Evolutionary conservation across 2,113 vertebrate genomes (phyloP), one percentile per base, ranked within the genome.

Genomic region (Sapajus apella): DNA sequence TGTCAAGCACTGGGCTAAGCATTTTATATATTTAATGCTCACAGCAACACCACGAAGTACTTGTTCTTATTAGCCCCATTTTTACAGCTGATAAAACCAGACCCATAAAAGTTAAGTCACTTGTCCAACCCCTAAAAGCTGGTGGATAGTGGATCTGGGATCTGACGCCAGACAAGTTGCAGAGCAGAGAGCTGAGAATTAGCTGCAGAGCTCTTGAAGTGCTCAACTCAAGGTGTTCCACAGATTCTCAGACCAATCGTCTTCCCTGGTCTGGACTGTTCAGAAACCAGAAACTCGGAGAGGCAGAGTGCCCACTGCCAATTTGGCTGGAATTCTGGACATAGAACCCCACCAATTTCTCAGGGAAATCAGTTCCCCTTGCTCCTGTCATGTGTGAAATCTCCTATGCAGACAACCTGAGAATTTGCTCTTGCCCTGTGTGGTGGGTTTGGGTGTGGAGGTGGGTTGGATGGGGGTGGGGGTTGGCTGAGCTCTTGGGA

Each of bases 81-180:
- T 93, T 89, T 95, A 91, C 40, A 88, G 35, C 5, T 83, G 90
- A 84, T 52, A 30, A 84, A 91, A 93, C 6, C 13, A 27, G 82
- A 85, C 47, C 43, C 35, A 86, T 43, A 27, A 73, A 73, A 83
- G 17, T 55, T n/a, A 84, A 20, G 43, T 16, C 58, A 58, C 13
- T 88, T 64, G n/a, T 68, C 13, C 45, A 89, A 82, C 50, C 50
- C 86, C 25, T 84, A 89, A 81, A 50, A 52, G 14, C 14, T 64
- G 61, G 21, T 45, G 66, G 88, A 79, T 70, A 3, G 27, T 45
- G 3, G 58, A 43, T 17, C 70, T 90, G 61, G 45, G 79, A 52
- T 68, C 1, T 21, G 47, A 37, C 4, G 9, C 11, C 45, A n/a
- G 56, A 23, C 27, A 47, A 56, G 21, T 20, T 16, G 11, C 3